Evolutionary conservation across 92 coral and sea anemone species (phyloP).

Genomic region (Porites rus): DNA sequence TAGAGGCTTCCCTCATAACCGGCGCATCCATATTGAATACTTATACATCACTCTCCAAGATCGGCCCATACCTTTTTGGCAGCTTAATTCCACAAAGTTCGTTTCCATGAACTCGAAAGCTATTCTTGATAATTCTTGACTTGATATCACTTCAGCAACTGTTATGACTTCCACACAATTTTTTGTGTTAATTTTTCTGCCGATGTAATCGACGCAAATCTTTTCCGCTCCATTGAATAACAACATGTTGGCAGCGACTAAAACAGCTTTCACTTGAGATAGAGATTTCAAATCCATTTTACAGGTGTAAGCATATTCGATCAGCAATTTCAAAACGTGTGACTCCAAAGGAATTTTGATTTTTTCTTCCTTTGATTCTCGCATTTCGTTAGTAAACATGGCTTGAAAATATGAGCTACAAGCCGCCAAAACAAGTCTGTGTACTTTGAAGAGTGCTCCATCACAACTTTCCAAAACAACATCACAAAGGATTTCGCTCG

Average conservation of each 20-base stretch:
- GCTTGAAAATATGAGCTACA: conserved; percentile 71
- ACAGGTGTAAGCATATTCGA: conserved; percentile 64
- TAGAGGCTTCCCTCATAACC: too few relatives aligned
- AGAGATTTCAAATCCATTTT: conserved; percentile 44
- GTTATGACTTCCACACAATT: conserved; percentile 54
- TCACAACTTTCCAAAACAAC: conserved; percentile 54
- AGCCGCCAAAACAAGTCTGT: conserved; percentile 67
- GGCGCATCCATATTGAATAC: too few relatives aligned
- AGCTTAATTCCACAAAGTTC: conserved; percentile 49
- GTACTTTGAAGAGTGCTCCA: conserved; percentile 55
- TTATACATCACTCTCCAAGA: too few relatives aligned
- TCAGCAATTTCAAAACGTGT: conserved; percentile 37
- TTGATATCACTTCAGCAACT: conserved; percentile 59
- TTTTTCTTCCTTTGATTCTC: conserved; percentile 51
- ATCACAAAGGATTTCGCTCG: conserved; percentile 61
- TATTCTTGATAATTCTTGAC: conserved; percentile 39
- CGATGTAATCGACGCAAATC: conserved; percentile 46
- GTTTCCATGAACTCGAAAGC: conserved; percentile 54
- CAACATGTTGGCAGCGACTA: conserved; percentile 63
- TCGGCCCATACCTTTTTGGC: conserved; percentile 45
- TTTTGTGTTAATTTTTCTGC: conserved; percentile 34
- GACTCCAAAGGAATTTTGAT: conserved; percentile 56
- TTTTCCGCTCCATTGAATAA: conserved; percentile 55
- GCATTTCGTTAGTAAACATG: conserved; percentile 68
- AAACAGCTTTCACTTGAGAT: conserved; percentile 37